Conservation (phyloP, 2,113 vertebrate species). For the Tursiops truncatus region DNA sequence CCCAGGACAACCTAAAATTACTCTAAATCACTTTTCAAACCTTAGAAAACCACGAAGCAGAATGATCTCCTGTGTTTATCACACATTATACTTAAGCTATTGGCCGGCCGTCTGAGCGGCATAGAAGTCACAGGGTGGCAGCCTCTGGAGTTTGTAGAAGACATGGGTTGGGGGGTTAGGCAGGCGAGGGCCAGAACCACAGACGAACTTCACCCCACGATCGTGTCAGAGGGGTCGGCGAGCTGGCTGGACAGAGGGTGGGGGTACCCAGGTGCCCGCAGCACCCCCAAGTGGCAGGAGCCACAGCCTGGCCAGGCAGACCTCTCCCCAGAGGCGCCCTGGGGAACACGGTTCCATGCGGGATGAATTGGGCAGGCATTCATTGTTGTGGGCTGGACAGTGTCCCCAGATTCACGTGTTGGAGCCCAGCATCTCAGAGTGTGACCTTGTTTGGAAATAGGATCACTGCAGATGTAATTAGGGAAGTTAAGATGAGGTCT, state of each 20-base stretch:
- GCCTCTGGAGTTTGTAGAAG: neutral
- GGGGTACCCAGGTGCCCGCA: neutral
- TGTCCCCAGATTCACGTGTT: fast-evolving
- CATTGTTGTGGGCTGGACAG: fast-evolving
- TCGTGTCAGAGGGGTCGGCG: neutral
- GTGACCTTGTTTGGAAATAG: neutral
- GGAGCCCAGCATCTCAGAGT: neutral
- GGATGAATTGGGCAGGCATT: fast-evolving
- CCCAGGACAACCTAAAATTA: constrained; percentile 46
- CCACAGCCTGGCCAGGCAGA: fast-evolving
- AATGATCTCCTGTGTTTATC: neutral
- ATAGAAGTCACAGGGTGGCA: fast-evolving
- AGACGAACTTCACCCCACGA: fast-evolving
- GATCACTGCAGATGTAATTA: neutral
- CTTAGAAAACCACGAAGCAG: neutral
- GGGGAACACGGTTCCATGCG: fast-evolving
- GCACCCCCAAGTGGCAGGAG: neutral
- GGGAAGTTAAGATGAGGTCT: neutral
- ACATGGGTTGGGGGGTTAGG: fast-evolving
- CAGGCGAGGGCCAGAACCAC: fast-evolving
- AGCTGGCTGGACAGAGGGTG: fast-evolving
- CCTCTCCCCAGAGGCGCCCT: neutral
- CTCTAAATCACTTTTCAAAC: constrained; percentile 32
- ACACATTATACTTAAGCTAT: neutral
- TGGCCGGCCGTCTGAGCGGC: fast-evolving